phyloP scores from a whole-genome alignment of 53 echinoderm and acorn worm species.

The Actinopyga echinites region DNA sequence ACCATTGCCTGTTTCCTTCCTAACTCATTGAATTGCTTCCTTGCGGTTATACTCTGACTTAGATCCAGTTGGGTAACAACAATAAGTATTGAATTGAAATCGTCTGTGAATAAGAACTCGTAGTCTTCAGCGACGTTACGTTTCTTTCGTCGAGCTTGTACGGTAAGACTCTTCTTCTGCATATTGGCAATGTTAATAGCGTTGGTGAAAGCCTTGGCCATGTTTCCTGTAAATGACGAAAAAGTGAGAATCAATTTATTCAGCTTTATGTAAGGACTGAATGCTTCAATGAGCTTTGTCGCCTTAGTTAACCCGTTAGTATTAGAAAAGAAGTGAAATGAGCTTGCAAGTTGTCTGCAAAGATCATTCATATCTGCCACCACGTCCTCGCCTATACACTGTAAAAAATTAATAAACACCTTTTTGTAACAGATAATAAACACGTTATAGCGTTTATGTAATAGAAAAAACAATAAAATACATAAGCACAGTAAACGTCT shows the following conservation, averaged over 20 bases:
- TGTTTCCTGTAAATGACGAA: background rate
- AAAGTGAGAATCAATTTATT: background rate
- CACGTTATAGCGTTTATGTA: no score
- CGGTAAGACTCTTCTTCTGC: background rate
- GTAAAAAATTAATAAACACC: no score
- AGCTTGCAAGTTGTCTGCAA: no score
- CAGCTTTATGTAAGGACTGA: no score
- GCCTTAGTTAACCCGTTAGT: no score
- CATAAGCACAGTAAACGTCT: no score
- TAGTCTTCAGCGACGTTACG: background rate
- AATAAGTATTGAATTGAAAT: background rate
- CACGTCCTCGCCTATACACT: no score
- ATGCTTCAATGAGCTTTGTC: no score
- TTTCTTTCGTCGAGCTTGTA: background rate
- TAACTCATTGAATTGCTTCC: background rate
- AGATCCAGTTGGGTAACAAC: background rate
- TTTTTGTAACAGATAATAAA: no score
- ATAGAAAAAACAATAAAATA: no score
- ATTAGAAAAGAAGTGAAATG: no score
- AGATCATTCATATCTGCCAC: no score
- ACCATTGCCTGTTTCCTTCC: background rate
- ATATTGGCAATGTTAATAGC: slow-evolving; percentile 14
- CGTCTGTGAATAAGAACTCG: background rate
- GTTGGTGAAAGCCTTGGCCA: slow-evolving; percentile 24
- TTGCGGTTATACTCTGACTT: background rate